phyloP scores from a whole-genome alignment of 2,797 vertebrate species.

The Esox lucius region DNA sequence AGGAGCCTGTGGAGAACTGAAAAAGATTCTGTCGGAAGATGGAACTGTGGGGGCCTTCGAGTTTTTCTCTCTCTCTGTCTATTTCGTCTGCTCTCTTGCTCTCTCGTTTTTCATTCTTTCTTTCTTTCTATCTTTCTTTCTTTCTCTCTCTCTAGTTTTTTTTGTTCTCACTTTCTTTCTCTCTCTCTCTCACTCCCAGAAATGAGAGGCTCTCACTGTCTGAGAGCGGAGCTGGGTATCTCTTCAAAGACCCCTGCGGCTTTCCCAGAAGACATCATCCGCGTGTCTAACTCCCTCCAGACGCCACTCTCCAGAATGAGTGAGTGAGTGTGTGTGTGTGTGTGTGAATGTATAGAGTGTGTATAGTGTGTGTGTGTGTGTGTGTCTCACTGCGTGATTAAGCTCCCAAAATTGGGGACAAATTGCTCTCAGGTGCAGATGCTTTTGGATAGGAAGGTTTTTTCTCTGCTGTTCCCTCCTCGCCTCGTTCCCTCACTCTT shows the following conservation, averaged over 20 bases:
- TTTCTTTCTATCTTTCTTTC: background rate
- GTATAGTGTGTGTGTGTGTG: constrained; percentile 39
- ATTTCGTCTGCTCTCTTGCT: constrained; percentile 23
- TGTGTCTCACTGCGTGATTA: constrained; percentile 68
- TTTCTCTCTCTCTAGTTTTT: background rate
- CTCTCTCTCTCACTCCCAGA: constrained; percentile 3
- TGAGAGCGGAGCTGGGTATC: constrained; percentile 56
- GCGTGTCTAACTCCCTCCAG: constrained; percentile 73
- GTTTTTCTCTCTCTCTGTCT: constrained; percentile 2
- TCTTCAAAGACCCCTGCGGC: constrained; percentile 72
- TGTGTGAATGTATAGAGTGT: background rate
- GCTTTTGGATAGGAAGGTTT: constrained; percentile 65
- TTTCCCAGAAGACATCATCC: constrained; percentile 74
- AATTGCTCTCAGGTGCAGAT: constrained; percentile 77
- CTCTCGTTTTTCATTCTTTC: background rate
- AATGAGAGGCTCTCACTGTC: constrained; percentile 49
- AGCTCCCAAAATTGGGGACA: constrained; percentile 72
- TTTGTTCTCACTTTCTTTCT: background rate
- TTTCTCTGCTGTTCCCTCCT: constrained; percentile 34
- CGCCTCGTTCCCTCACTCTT: background rate
- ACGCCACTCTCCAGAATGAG: constrained; percentile 27
- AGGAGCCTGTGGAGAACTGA: constrained; percentile 56
- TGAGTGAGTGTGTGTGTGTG: constrained; percentile 10
- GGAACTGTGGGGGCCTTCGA: constrained; percentile 32
- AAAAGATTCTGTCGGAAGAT: constrained; percentile 43